Evolutionary conservation across 2,888 invertebrate species (phyloP).

Genomic region (Thecophora atra): DNA sequence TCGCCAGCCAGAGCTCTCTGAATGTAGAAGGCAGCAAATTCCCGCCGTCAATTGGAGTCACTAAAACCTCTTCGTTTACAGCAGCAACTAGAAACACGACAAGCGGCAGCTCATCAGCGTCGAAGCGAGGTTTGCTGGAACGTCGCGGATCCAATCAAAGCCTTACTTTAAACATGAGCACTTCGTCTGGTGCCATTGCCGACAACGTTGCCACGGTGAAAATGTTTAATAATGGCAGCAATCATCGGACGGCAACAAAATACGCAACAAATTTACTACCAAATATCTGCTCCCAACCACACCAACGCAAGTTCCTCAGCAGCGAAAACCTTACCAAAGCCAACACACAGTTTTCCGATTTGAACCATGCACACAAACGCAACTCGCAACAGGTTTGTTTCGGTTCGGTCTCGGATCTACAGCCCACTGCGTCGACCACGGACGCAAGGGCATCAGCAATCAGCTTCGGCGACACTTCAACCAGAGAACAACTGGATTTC

Average conservation of each 20-base stretch:
- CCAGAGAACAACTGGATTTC: conserved; percentile 47
- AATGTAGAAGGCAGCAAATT: conserved; percentile 62
- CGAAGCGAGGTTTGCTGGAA: conserved; percentile 76
- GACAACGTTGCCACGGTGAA: conserved; percentile 38
- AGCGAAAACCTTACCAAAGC: conserved; percentile 62
- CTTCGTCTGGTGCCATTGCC: conserved; percentile 46
- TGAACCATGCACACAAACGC: conserved; percentile 54
- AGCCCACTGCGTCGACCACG: conserved; percentile 50
- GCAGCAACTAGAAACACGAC: conserved; percentile 43
- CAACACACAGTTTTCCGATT: conserved; percentile 57
- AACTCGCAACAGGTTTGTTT: conserved; percentile 60
- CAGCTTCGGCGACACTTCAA: neutral
- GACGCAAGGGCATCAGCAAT: conserved; percentile 10
- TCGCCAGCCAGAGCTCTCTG: conserved; percentile 46
- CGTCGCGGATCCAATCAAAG: conserved; percentile 91
- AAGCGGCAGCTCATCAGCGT: conserved; percentile 46
- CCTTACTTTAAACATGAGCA: conserved; percentile 77
- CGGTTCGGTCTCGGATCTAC: conserved; percentile 66
- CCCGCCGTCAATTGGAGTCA: conserved; percentile 39
- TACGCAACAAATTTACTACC: conserved; percentile 16
- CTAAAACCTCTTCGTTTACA: conserved; percentile 48
- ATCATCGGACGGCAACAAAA: conserved; percentile 20
- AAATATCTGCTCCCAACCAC: conserved; percentile 53
- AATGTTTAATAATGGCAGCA: conserved; percentile 27
- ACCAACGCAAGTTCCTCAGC: conserved; percentile 64